phyloP scores from a whole-genome alignment of 2,113 vertebrate genomes.

The Asarcornis scutulata region DNA sequence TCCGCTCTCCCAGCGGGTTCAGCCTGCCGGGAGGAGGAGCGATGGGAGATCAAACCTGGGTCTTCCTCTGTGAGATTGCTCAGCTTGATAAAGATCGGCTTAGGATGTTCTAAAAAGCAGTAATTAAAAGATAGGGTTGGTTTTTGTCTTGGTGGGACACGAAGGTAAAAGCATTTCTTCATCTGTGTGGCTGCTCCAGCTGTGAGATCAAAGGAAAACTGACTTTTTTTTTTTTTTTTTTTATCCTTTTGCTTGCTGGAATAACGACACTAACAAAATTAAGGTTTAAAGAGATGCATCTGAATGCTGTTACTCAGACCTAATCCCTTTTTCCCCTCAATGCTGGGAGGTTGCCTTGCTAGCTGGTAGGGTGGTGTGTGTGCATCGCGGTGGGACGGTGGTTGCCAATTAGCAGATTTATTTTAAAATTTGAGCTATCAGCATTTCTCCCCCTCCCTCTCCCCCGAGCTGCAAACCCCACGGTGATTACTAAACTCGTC shows the following conservation, averaged over 20 bases:
- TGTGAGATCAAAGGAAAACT: neutral
- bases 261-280: neutral
- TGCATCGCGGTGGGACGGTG: neutral
- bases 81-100: neutral
- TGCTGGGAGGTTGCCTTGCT: neutral
- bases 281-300: slow-evolving; percentile 2
- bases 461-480: neutral
- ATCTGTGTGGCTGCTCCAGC: neutral
- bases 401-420: neutral
- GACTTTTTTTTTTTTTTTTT: neutral
- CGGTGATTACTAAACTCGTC: neutral
- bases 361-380: neutral
- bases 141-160: neutral
- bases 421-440: neutral
- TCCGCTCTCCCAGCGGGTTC: neutral
- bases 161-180: slow-evolving; percentile 23
- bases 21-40: neutral
- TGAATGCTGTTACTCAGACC: neutral
- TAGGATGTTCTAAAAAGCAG: slow-evolving; percentile 6
- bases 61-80: neutral
- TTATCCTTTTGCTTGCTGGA: neutral
- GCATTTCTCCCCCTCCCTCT: neutral
- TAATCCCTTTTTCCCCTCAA: neutral
- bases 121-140: neutral
- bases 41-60: neutral